Base-by-base conservation (phyloP, 53 echinoderm and acorn worm species). In the Pentamera pediparva region DNA sequence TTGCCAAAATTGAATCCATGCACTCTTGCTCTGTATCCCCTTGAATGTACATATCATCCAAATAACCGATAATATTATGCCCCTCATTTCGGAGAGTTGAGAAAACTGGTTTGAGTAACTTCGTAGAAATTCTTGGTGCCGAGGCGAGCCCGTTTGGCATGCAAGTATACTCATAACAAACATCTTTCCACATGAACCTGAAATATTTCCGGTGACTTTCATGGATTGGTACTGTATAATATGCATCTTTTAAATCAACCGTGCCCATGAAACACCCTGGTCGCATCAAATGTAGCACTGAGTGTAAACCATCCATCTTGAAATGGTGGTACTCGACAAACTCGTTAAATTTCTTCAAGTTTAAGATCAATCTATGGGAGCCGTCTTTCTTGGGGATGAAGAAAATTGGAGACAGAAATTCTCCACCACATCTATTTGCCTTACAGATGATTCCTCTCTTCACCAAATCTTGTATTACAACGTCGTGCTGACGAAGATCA, bases 231-330 rank as follows among this genome's bases (percentile, higher is more conserved):
- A 86, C 82, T 21, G 82, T 39, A 62, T 86, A 86, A 29, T 86
- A 82, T 24, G 86, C 82, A 61, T 82, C 78, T 30, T 59, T 86
- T 5, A 81, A 54, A 37, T 86, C 82, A 31, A 85, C 48, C 9
- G 75, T 60, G 10, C 80, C 79, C 74, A 87, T 82, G 32, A 58
- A 82, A 52, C 82, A 87, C 30, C 54, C 70, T 27, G 38, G 64
- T 35, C 19, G 52, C 64, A 87, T 78, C 33, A 87, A 73, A 13
- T 53, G 52, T 34, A 62, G 36, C 15, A 71, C 87, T 0, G 78
- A 63, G 21, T 55, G 19, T 24, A 87, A 62, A 21, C 70, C 62
- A 26, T 87, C 78, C 82, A 87, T 82, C 60, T 86, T 82, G 49
- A 81, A 86, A 59, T 82, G 81, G 41, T 59, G 36, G 39, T 86